Evolutionary conservation across 2,888 invertebrate species (phyloP).

Genomic region (Oeneis ivallda): DNA sequence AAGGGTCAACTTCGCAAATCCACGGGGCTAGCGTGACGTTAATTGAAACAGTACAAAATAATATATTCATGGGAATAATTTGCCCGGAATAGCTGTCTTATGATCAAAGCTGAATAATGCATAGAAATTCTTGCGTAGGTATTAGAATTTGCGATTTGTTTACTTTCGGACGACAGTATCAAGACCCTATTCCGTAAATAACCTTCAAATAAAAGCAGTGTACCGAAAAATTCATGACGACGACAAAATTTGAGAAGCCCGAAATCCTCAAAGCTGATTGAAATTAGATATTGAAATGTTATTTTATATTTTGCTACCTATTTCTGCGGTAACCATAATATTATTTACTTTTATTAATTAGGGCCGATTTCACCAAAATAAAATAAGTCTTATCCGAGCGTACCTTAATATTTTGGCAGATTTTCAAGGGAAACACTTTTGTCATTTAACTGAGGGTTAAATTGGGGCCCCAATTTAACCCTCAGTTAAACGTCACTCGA

Average conservation of each 20-base stretch:
- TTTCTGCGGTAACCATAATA: background rate
- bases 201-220: background rate
- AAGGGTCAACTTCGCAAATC: background rate
- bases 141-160: slow-evolving; percentile 19
- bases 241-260: background rate
- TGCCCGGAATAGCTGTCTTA: slow-evolving; percentile 1
- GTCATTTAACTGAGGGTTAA: too few relatives aligned
- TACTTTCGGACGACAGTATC: background rate
- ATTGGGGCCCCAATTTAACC: too few relatives aligned
- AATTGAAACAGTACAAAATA: slow-evolving; percentile 1
- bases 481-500: too few relatives aligned
- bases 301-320: background rate
- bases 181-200: background rate
- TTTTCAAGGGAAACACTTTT: too few relatives aligned
- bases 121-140: slow-evolving; percentile 1
- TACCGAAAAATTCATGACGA: background rate
- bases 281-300: background rate
- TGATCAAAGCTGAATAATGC: slow-evolving; percentile 7
- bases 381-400: too few relatives aligned
- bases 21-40: slow-evolving; percentile 6
- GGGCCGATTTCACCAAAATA: too few relatives aligned
- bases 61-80: slow-evolving; percentile 10
- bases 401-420: too few relatives aligned
- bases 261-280: background rate
- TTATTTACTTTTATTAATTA: too few relatives aligned